Conservation (phyloP, 2,888 invertebrate species). For the Steinernema scapterisci region DNA sequence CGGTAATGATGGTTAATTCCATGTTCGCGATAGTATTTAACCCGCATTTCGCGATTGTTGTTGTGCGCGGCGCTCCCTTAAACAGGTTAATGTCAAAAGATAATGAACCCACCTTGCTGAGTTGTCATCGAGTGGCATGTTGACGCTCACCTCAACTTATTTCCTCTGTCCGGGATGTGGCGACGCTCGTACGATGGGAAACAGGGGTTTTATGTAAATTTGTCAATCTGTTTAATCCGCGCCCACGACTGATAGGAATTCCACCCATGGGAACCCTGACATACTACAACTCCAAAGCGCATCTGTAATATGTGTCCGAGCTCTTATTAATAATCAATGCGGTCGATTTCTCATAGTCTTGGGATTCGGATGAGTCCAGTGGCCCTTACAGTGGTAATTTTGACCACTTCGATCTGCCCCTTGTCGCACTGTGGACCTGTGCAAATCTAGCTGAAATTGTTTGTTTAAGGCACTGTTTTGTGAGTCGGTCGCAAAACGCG, state of each 20-base stretch:
- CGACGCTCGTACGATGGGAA: background rate
- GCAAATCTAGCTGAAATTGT: constrained; percentile 30
- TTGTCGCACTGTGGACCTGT: constrained; percentile 26
- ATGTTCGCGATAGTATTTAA: constrained; percentile 27
- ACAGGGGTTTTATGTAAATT: constrained; percentile 10
- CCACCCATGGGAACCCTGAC: background rate
- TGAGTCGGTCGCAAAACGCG: constrained; percentile 22
- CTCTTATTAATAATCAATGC: no score
- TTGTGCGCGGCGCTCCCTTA: constrained; percentile 9
- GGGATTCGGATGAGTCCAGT: no score
- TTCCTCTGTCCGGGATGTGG: background rate
- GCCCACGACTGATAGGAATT: background rate
- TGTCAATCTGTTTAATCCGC: background rate
- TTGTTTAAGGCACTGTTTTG: constrained; percentile 31
- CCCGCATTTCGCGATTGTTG: constrained; percentile 29
- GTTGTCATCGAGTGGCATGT: constrained; percentile 2
- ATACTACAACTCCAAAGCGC: no score
- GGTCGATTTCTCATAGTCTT: no score
- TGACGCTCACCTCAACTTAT: background rate
- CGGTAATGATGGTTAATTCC: constrained; percentile 27
- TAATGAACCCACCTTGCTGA: constrained; percentile 28
- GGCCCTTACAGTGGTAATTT: background rate
- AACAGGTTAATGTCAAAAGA: constrained; percentile 30
- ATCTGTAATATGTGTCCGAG: no score
- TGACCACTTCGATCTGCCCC: background rate